Percentiles rank a stretch among this genome's conserved stretches.
Evolutionary conservation across 2,113 vertebrate genomes (phyloP).

Genomic region (Bagarius yarrelli): DNA sequence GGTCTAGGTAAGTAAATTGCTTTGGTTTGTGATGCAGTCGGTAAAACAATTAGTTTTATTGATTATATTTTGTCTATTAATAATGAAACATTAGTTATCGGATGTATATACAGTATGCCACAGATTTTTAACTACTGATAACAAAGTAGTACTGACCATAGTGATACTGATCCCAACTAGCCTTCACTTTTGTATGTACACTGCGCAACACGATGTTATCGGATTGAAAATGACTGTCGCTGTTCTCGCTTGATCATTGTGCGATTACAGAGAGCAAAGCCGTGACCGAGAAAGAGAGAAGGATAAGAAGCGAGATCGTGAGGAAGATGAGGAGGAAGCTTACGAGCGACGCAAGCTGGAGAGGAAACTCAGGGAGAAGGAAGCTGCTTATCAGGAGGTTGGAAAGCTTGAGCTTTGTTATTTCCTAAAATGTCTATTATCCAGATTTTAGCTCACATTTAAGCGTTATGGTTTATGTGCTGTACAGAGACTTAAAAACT

Average conservation of each 20-base stretch:
- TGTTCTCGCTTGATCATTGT: background rate
- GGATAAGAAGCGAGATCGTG: conserved; percentile 92
- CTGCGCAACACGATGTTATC: background rate
- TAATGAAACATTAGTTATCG: too few relatives aligned
- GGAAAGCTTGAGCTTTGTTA: background rate
- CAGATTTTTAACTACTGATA: background rate
- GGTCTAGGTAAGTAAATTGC: conserved; percentile 79
- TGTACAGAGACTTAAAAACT: conserved; percentile 90
- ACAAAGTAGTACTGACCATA: background rate
- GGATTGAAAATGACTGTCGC: background rate
- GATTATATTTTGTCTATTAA: too few relatives aligned
- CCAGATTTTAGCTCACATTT: background rate
- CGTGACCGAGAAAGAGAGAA: conserved; percentile 87
- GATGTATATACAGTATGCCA: too few relatives aligned
- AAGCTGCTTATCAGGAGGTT: conserved; percentile 98
- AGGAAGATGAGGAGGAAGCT: conserved; percentile 94
- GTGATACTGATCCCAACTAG: background rate
- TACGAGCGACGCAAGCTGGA: conserved; percentile 93
- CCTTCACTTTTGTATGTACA: background rate
- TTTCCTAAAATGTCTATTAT: background rate
- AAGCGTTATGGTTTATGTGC: background rate
- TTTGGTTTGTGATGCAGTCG: background rate
- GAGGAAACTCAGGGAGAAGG: conserved; percentile 93
- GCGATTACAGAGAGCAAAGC: conserved; percentile 78
- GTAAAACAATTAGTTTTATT: background rate